A percentile compares a stretch with the other conserved stretches of the same genome.
phyloP scores from a whole-genome alignment of 2,113 vertebrate species.

The Mystacornis crossleyi region DNA sequence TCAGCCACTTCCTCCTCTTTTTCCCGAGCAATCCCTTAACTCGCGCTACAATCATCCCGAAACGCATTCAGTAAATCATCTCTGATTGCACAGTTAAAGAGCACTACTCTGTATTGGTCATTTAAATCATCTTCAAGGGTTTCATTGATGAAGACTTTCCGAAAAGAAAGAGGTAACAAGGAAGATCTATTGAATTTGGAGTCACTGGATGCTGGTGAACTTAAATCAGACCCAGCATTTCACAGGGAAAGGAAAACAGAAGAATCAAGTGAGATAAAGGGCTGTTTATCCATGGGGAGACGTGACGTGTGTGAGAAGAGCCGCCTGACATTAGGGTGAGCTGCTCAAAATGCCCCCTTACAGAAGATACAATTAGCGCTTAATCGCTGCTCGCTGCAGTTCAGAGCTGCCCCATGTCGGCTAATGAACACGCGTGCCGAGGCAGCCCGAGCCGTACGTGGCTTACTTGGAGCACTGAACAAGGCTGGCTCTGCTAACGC shows the following conservation, averaged over 20 bases:
- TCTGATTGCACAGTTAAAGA: conserved; percentile 20
- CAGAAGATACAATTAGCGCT: conserved; percentile 40
- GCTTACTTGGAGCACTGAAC: neutral
- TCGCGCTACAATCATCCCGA: neutral
- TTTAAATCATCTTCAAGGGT: conserved; percentile 39
- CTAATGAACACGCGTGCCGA: neutral
- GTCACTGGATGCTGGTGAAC: neutral
- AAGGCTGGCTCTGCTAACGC: neutral
- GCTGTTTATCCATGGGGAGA: conserved; percentile 26
- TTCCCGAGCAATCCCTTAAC: neutral
- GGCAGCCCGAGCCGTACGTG: neutral
- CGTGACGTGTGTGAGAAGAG: conserved; percentile 33
- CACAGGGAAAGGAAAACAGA: neutral
- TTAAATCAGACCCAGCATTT: conserved; percentile 29
- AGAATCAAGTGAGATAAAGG: conserved; percentile 39
- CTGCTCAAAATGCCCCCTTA: conserved; percentile 19
- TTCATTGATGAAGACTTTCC: conserved; percentile 2
- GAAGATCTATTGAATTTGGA: conserved; percentile 26
- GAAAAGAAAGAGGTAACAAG: neutral
- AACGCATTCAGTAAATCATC: neutral
- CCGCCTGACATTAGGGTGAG: neutral
- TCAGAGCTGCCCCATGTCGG: neutral
- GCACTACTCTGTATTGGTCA: neutral
- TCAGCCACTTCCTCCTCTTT: neutral
- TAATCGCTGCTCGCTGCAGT: neutral